phyloP scores from a whole-genome alignment of 2,113 vertebrate species.

The Epinephelus lanceolatus region DNA sequence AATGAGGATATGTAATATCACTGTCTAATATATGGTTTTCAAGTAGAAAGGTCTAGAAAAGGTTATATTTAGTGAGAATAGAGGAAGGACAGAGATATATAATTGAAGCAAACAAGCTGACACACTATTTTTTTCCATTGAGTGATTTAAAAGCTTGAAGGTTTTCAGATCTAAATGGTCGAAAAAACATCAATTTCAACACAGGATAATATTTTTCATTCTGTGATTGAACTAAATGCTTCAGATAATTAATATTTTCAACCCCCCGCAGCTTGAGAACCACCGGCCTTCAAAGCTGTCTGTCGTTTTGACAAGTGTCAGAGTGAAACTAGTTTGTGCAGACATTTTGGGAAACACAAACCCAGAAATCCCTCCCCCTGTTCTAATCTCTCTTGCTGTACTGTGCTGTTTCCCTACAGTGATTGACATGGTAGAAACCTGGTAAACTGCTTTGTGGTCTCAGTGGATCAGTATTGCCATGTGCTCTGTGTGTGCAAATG shows the following conservation, averaged over 20 bases:
- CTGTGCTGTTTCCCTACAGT: constrained; percentile 55
- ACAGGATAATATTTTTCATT: not conserved
- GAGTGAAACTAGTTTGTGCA: constrained; percentile 43
- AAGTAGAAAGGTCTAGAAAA: not conserved
- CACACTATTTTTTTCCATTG: not conserved
- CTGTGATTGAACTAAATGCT: not conserved
- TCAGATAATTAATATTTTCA: not conserved
- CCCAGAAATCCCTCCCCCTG: constrained; percentile 19
- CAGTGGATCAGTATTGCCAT: constrained; percentile 55
- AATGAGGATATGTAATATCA: not conserved
- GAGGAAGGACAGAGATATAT: not conserved
- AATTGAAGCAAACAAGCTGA: constrained; percentile 1
- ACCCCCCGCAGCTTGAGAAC: not conserved
- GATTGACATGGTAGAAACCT: constrained; percentile 57
- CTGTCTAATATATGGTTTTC: not conserved
- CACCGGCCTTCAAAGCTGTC: not conserved
- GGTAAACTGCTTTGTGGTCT: constrained; percentile 62
- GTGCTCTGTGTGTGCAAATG: constrained; percentile 52
- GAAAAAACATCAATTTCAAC: not conserved
- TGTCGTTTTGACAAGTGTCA: constrained; percentile 3
- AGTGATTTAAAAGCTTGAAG: not conserved
- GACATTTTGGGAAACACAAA: constrained; percentile 55
- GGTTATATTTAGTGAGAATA: constrained; percentile 1
- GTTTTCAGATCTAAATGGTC: not conserved
- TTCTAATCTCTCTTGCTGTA: constrained; percentile 48